Evolutionary conservation across 2,888 invertebrate genomes (phyloP).

Genomic region (Chrysolina oricalcia): DNA sequence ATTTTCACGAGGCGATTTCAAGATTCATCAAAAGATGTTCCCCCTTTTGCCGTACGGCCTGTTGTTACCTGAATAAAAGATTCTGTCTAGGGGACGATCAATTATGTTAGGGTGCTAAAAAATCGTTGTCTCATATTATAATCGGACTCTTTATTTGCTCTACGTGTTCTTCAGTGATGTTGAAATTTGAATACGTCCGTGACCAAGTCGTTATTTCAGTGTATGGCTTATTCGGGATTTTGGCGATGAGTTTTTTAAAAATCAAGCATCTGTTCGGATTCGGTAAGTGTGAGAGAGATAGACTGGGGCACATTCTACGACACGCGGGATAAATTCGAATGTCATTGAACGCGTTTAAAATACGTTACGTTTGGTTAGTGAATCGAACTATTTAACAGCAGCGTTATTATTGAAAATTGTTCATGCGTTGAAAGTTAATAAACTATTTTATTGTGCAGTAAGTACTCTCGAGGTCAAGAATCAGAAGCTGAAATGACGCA

Average conservation of each 20-base stretch:
- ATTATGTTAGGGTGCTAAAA: slow-evolving; percentile 50
- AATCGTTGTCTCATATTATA: slow-evolving; percentile 47
- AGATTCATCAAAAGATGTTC: slow-evolving; percentile 47
- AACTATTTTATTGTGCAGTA: background rate
- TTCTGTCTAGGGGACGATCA: slow-evolving; percentile 49
- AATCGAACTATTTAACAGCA: background rate
- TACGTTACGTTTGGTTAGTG: background rate
- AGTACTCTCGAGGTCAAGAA: background rate
- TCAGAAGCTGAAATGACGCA: too few relatives aligned
- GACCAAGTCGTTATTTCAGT: slow-evolving; percentile 45
- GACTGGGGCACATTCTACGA: background rate
- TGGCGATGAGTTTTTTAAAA: slow-evolving; percentile 36
- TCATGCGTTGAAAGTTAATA: background rate
- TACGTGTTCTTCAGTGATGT: slow-evolving; percentile 40
- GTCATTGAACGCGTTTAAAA: background rate
- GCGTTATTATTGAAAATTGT: background rate
- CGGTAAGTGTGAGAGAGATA: slow-evolving; percentile 33
- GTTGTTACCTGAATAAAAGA: slow-evolving; percentile 40
- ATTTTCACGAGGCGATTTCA: slow-evolving; percentile 31
- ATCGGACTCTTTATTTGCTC: slow-evolving; percentile 47
- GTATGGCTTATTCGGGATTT: slow-evolving; percentile 29
- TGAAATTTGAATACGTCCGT: slow-evolving; percentile 46
- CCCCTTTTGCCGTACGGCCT: slow-evolving; percentile 39
- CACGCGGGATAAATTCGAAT: background rate
- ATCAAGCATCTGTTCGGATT: slow-evolving; percentile 26